Conservation (phyloP, 1,140 invertebrate species). For the Plectrocnemia conspersa region DNA sequence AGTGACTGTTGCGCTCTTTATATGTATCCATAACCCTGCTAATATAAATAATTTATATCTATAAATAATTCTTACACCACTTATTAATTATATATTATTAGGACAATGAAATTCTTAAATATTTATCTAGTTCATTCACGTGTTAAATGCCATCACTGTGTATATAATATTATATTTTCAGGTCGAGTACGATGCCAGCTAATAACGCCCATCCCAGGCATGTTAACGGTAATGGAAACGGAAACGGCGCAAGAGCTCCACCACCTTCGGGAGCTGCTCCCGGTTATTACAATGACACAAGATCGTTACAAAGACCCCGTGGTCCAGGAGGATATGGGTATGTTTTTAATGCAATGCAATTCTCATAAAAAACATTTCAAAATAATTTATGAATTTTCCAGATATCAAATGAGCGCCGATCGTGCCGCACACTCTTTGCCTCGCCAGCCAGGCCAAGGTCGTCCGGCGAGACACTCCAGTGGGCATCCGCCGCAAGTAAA, state of each 20-base stretch:
- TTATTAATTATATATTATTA: no score
- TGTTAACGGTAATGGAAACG: conserved; percentile 31
- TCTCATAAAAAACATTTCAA: background rate
- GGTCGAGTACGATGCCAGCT: conserved; percentile 30
- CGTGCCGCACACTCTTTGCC: conserved; percentile 41
- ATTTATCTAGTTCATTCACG: no score
- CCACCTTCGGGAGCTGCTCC: conserved; percentile 44
- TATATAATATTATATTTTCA: conserved; percentile 4
- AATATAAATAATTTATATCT: no score
- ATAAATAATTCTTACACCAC: no score
- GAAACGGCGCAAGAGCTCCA: conserved; percentile 34
- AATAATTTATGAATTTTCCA: conserved; percentile 7
- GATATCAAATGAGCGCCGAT: conserved; percentile 32
- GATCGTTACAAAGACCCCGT: conserved; percentile 57
- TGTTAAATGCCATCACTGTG: no score
- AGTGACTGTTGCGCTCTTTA: no score
- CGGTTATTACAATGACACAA: conserved; percentile 56
- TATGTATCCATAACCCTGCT: no score
- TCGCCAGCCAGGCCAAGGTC: conserved; percentile 36
- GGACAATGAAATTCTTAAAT: no score
- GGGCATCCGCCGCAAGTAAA: conserved; percentile 37
- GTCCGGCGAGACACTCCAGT: conserved; percentile 35
- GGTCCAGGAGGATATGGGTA: conserved; percentile 41
- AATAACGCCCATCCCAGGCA: conserved; percentile 39
- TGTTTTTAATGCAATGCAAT: background rate